Base-by-base conservation (phyloP, 2,888 invertebrate genomes). In the Neoaliturus tenellus region DNA sequence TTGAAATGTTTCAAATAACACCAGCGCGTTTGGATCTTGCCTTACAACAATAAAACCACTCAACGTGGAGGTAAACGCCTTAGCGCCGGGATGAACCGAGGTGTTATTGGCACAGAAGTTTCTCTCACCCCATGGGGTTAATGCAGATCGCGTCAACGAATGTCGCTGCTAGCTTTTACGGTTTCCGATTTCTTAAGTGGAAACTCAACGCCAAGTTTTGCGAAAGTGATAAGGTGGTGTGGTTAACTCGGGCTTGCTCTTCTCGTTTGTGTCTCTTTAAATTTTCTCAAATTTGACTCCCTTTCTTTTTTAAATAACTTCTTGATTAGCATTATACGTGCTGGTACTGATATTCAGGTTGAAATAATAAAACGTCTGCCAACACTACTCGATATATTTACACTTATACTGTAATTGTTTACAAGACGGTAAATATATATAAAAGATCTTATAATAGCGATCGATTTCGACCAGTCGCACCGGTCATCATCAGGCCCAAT, bases 101-200 rank as follows among this genome's bases (percentile, higher is more conserved):
- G 62, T 62, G 62, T 62, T 28, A 62, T 31, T 28, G 62, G 62
- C 62, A 3, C 17, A 1, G 28, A 31, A 8, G 62, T 14, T 31
- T 28, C 31, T n/a, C n/a, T 62, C 31, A 62, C 6, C 62, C 28
- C 62, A 4, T 62, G 62, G 62, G 62, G 62, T 62, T 62, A 62
- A 62, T 62, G 62, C 62, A 62, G 31, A 62, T 62, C 62, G 25
- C 51, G 51, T 23, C 51, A 4, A 3, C 20, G 23, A 51, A 23
- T 51, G 20, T 51, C 51, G 23, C 51, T 28, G 62, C 62, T 62
- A 28, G 62, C 62, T 62, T 62, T 62, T 62, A 62, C 62, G 62
- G 62, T 62, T 62, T 62, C 62, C 62, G 62, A 62, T 62, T 62
- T 62, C 62, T 62, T 62, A 62, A 62, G 62, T 31, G 62, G 62